Conservation (phyloP, 2,888 invertebrate species). For the Ochropacha duplaris region DNA sequence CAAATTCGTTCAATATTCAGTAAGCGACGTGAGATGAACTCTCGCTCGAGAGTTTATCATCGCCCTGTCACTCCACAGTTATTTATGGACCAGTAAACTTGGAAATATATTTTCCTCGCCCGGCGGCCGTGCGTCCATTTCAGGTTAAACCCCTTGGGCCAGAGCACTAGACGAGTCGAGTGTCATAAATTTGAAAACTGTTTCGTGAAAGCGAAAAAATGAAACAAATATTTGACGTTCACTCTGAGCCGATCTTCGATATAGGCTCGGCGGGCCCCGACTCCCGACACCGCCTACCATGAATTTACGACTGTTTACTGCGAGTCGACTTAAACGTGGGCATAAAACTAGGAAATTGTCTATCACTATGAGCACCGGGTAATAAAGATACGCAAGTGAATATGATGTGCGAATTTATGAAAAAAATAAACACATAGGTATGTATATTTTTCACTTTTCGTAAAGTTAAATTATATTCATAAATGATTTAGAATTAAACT, state of each 20-base stretch:
- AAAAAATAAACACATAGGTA: background rate
- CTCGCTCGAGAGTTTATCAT: constrained; percentile 77
- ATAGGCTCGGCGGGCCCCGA: constrained; percentile 31
- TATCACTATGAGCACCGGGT: constrained; percentile 14
- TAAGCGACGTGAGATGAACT: constrained; percentile 75
- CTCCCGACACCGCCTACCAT: constrained; percentile 21
- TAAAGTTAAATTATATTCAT: no score
- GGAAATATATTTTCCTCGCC: constrained; percentile 80
- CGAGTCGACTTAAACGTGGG: constrained; percentile 35
- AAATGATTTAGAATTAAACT: no score
- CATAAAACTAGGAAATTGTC: constrained; percentile 33
- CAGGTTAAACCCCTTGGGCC: constrained; percentile 81
- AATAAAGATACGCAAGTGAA: background rate
- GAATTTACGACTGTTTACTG: constrained; percentile 49
- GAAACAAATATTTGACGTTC: constrained; percentile 72
- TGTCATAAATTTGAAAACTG: constrained; percentile 82
- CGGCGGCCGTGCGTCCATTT: constrained; percentile 76
- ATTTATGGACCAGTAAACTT: constrained; percentile 82
- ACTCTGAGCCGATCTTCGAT: constrained; percentile 53
- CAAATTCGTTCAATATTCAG: constrained; percentile 72
- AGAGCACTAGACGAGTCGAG: constrained; percentile 77
- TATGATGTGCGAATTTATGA: background rate
- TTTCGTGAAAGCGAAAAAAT: constrained; percentile 74
- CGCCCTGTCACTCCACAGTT: constrained; percentile 79
- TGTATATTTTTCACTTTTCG: no score